Conservation (phyloP, 2,888 invertebrate genomes). For the Zele albiditarsus region DNA sequence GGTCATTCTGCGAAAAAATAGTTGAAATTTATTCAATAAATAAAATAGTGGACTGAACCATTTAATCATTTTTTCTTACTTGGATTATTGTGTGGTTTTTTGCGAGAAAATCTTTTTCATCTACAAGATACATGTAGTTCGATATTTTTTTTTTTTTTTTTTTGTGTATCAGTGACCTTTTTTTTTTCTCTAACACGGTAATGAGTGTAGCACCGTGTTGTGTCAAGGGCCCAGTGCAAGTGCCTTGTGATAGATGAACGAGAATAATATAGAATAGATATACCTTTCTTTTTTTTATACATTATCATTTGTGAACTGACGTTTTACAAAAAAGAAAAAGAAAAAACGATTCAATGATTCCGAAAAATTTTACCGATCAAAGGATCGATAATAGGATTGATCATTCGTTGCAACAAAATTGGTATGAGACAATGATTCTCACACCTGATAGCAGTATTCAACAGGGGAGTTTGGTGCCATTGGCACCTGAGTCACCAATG, state of each 20-base stretch:
- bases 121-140: too few relatives aligned
- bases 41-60: too few relatives aligned
- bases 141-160: not conserved
- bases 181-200: not conserved
- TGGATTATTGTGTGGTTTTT: too few relatives aligned
- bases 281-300: not conserved
- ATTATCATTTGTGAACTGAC: conserved; percentile 27
- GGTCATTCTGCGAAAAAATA: too few relatives aligned
- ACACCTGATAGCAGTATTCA: conserved; percentile 80
- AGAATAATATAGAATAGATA: not conserved
- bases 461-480: conserved; percentile 71
- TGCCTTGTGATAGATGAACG: conserved; percentile 10
- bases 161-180: not conserved
- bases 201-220: not conserved
- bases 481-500: conserved; percentile 74
- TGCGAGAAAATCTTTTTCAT: too few relatives aligned
- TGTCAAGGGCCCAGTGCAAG: conserved; percentile 20
- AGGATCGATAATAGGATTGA: conserved; percentile 36
- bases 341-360: conserved; percentile 35
- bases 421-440: conserved; percentile 75
- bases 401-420: conserved; percentile 30
- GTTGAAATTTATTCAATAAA: too few relatives aligned
- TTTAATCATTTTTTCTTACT: too few relatives aligned
- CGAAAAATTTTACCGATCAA: conserved; percentile 24
- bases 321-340: conserved; percentile 25